phyloP scores from a whole-genome alignment of 2,888 invertebrate species.

The Synergus gifuensis region DNA sequence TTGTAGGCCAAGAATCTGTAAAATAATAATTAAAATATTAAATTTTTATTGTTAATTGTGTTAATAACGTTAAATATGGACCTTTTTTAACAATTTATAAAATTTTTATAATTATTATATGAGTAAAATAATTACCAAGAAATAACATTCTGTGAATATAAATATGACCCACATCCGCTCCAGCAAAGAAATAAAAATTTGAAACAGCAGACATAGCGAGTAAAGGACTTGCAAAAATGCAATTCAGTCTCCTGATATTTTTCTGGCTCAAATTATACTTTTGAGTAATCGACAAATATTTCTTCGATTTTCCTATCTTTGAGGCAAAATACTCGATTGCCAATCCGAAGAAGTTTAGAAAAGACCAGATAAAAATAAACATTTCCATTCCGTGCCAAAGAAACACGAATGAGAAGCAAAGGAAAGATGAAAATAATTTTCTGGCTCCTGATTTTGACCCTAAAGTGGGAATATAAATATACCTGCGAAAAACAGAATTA shows the following conservation, averaged over 20 bases:
- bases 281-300: slow-evolving; percentile 78
- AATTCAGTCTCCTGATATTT: slow-evolving; percentile 83
- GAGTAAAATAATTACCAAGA: slow-evolving; percentile 75
- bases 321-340: slow-evolving; percentile 84
- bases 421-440: slow-evolving; percentile 85
- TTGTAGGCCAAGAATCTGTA: slow-evolving; percentile 72
- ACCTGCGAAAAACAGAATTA: slow-evolving; percentile 80
- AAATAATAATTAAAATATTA: slow-evolving; percentile 55
- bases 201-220: slow-evolving; percentile 90
- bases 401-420: slow-evolving; percentile 90
- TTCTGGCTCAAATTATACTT: slow-evolving; percentile 67
- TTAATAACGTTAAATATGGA: slow-evolving; percentile 42
- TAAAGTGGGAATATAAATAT: slow-evolving; percentile 87
- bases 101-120: not conserved
- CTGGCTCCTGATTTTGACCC: slow-evolving; percentile 76
- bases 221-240: slow-evolving; percentile 85
- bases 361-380: slow-evolving; percentile 91
- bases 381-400: slow-evolving; percentile 93
- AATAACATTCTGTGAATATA: slow-evolving; percentile 82
- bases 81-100: slow-evolving; percentile 38
- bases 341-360: slow-evolving; percentile 90
- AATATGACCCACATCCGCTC: slow-evolving; percentile 85
- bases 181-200: slow-evolving; percentile 93
- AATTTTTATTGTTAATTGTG: not conserved
- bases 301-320: slow-evolving; percentile 77